Conservation (phyloP, 2,113 vertebrate species). For the Marcusenius ussheri region DNA sequence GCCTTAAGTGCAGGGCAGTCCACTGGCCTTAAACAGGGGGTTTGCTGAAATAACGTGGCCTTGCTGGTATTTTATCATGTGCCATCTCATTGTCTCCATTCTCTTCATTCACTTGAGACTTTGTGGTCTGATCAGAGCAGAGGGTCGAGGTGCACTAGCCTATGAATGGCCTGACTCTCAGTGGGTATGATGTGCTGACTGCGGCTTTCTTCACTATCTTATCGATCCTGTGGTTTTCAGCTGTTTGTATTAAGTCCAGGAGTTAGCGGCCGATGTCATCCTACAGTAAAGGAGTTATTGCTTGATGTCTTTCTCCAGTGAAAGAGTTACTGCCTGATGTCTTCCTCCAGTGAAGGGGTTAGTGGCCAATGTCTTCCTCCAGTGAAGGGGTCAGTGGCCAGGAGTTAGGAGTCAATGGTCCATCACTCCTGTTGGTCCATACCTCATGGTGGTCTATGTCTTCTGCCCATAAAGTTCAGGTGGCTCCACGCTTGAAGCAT, state of each 20-base stretch:
- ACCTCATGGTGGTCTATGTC: background rate
- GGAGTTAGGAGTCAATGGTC: background rate
- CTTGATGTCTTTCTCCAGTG: background rate
- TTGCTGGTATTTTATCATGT: background rate
- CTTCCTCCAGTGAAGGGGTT: background rate
- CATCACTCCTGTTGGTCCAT: background rate
- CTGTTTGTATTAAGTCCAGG: background rate
- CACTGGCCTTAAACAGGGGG: background rate
- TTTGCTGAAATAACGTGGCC: background rate
- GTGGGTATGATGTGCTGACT: background rate
- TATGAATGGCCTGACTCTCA: background rate
- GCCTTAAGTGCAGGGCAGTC: background rate
- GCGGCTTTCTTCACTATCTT: background rate
- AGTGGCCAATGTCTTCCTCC: background rate
- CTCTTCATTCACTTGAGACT: background rate
- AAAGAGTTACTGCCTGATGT: background rate
- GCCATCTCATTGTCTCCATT: background rate
- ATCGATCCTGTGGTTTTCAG: background rate
- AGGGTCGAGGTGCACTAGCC: background rate
- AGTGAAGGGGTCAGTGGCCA: background rate
- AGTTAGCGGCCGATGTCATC: background rate
- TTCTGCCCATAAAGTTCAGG: background rate
- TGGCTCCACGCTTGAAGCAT: background rate
- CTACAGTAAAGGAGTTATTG: background rate
- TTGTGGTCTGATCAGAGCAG: background rate